These are phyloP conservation scores for Marcusenius ussheri DNA, from an alignment of 2,113 vertebrate species.

Conservation along the genomic window DNA sequence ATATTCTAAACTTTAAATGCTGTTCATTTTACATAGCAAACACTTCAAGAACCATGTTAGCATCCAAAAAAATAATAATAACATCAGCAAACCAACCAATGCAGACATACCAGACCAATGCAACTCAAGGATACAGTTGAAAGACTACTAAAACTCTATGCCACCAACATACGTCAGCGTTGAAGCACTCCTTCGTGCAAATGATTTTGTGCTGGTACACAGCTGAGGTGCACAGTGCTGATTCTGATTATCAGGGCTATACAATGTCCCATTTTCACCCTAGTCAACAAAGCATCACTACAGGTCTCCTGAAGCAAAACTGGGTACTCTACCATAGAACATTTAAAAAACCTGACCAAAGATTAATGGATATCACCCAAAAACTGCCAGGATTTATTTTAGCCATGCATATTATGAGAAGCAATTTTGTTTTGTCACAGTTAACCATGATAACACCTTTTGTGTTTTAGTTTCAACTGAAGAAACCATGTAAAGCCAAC, in stretches of 20 bases:
- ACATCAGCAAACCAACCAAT: background rate
- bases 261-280: background rate
- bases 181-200: background rate
- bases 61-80: background rate
- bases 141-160: background rate
- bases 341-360: background rate
- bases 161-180: background rate
- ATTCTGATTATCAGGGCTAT: background rate
- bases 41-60: background rate
- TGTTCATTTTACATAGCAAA: background rate
- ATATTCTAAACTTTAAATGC: background rate
- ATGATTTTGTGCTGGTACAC: background rate
- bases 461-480: background rate
- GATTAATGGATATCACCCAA: background rate
- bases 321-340: background rate
- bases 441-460: background rate
- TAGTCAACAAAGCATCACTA: background rate
- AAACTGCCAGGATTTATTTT: background rate
- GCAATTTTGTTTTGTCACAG: background rate
- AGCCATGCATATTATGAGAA: background rate
- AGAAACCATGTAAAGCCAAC: background rate
- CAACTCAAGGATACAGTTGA: background rate
- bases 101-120: background rate
- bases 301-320: background rate
- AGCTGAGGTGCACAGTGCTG: background rate